Evolutionary conservation across 1,140 invertebrate genomes (phyloP), one percentile per base, ranked within the genome.

Genomic region (Drosophila serrata): DNA sequence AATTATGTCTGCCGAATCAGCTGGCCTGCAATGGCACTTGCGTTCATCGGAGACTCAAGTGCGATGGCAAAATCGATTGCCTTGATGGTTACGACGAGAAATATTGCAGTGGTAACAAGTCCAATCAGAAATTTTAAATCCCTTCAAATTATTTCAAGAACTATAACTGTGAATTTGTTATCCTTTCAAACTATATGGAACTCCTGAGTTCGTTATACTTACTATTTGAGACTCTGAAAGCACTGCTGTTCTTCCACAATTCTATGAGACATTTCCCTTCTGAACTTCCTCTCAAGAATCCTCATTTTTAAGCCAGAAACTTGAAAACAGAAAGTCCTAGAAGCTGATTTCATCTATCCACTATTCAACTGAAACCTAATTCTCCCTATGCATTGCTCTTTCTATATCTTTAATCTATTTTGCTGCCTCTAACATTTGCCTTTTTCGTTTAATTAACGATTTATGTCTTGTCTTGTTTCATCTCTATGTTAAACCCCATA

Each of bases 81-180:
- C 91, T 93, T n/a, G 95, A 95, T 92, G 94, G 94, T 31, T 95
- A 94, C 92, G 97, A 97, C 91, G 97, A 97, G 92, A 87, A 93
- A 45, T 82, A 94, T 77, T 96, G 95, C 74, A 90, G 40, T 74
- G 93, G 93, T 94, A 94, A 93, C 81, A n/a, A 65, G 24, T 56
- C 22, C 17, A 53, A 9, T 3, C 8, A 31, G 11, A 39, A 59
- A n/a, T 24, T 15, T 6, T 13, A 31, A 22, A 24, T 43, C 7
- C 19, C 19, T 27, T 24, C 22, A 6, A 8, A 15, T 12, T 67
- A 19, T 33, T 62, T 27, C 13, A 15, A 27, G 9, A 12, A 24
- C 8, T 46, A 9, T 1, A 24, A 24, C 9, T 11, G 1, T 42
- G 40, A 55, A 27, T n/a, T 12, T 4, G 40, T 17, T 11, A 19